These are phyloP conservation scores for Antennarius striatus DNA, from an alignment of 2,113 vertebrate species.

Conservation along the genomic window DNA sequence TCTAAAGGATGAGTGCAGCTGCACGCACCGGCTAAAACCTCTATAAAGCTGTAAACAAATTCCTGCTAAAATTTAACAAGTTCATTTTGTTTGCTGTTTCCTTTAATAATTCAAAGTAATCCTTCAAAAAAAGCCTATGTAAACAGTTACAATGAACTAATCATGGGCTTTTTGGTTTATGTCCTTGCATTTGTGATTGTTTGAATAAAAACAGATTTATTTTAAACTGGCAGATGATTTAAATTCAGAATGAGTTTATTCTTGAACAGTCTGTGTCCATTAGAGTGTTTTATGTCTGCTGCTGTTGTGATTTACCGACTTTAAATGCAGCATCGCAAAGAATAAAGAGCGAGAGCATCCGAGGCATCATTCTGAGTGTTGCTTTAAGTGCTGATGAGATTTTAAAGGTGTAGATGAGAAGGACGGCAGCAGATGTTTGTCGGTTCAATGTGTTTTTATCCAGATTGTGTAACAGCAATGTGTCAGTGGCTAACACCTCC, in stretches of 20 bases:
- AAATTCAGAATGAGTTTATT: constrained; percentile 44
- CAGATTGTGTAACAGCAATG: neutral
- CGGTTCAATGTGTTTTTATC: neutral
- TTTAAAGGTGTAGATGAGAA: constrained; percentile 33
- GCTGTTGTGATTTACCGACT: constrained; percentile 57
- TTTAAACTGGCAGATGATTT: constrained; percentile 49
- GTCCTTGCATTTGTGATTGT: constrained; percentile 29
- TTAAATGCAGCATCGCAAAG: constrained; percentile 55
- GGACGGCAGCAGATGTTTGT: neutral
- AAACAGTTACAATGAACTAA: too few relatives aligned
- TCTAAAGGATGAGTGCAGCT: too few relatives aligned
- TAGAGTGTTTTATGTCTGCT: constrained; percentile 61
- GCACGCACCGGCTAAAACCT: too few relatives aligned
- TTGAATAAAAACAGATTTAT: constrained; percentile 49
- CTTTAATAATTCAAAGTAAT: too few relatives aligned
- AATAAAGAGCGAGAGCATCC: constrained; percentile 18
- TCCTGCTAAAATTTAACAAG: too few relatives aligned
- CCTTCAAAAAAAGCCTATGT: too few relatives aligned
- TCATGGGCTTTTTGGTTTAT: neutral
- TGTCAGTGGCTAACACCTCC: neutral
- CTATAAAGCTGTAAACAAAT: too few relatives aligned
- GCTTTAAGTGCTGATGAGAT: constrained; percentile 48
- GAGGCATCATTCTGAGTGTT: constrained; percentile 25
- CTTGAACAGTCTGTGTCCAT: constrained; percentile 50
- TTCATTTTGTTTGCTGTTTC: too few relatives aligned